Evolutionary conservation across 2,113 vertebrate genomes (phyloP).

Genomic region (Tetrao urogallus): DNA sequence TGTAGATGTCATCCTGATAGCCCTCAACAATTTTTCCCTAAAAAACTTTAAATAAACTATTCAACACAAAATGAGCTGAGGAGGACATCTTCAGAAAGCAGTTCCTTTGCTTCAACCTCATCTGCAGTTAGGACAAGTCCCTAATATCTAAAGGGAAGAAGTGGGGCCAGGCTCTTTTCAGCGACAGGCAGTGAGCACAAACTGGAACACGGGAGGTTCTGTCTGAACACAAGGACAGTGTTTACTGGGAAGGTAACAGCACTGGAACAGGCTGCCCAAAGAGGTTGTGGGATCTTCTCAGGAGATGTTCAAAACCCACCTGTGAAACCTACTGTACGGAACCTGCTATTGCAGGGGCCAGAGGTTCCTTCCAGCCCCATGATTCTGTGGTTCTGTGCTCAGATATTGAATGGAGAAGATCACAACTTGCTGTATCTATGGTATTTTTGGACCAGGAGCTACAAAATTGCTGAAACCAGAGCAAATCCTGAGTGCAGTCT

Average conservation of each 20-base stretch:
- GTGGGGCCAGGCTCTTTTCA: not conserved
- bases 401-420: not conserved
- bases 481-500: slow-evolving; percentile 26
- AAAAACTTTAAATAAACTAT: slow-evolving; percentile 8
- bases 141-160: not conserved
- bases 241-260: too few species aligned
- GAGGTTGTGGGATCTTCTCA: too few species aligned
- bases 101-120: not conserved
- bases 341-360: too few species aligned
- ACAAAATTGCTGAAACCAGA: slow-evolving; percentile 47
- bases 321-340: too few species aligned
- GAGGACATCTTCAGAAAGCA: not conserved
- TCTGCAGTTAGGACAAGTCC: not conserved
- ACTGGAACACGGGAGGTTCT: not conserved
- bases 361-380: not conserved
- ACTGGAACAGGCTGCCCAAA: too few species aligned
- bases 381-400: not conserved
- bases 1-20: not conserved
- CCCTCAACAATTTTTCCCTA: not conserved
- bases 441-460: slow-evolving; percentile 24
- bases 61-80: not conserved
- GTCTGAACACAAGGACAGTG: too few species aligned
- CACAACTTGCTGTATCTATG: not conserved
- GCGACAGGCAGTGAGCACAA: not conserved
- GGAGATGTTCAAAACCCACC: too few species aligned